These are phyloP conservation scores for Bos taurus DNA, from an alignment of 2,113 vertebrate species.

Conservation along the genomic window ARS-UCD2.0 NC_037330.1:98669001-98669500, in stretches of 20 bases:
- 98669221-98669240: too few species aligned
- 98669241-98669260: too few species aligned
- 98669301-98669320: accelerated
- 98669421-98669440: not conserved
- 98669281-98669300: not conserved
- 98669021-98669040: not conserved
- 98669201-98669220: too few species aligned
- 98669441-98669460: not conserved
- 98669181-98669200: too few species aligned
- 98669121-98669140: too few species aligned
- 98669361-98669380: not conserved
- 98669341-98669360: not conserved
- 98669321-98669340: not conserved
- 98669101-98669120: too few species aligned
- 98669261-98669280: not conserved
- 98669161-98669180: too few species aligned
- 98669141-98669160: too few species aligned
- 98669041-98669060: not conserved
- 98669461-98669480: not conserved
- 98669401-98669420: not conserved
- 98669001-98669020: not conserved
- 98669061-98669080: accelerated
- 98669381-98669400: not conserved
- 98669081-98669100: not conserved
- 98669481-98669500: not conserved